Evolutionary conservation across 1,140 invertebrate species (phyloP).

Genomic region (Batillaria attramentaria): DNA sequence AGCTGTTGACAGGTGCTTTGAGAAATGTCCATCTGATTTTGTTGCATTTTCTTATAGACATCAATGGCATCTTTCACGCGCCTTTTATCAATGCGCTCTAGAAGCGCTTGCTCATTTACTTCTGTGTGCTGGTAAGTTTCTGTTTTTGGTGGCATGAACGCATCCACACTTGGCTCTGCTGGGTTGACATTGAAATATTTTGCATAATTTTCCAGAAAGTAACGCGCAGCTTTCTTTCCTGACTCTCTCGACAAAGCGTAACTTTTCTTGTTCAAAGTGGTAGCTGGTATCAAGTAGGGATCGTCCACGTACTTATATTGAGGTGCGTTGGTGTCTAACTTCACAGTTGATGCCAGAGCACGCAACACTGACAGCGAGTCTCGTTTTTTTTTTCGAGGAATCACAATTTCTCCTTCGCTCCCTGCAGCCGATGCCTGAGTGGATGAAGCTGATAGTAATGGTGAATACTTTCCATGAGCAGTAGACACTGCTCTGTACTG

Average conservation of each 20-base stretch:
- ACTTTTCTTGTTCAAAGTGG: constrained; percentile 1
- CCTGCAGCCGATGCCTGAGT: not conserved
- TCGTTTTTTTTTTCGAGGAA: constrained; percentile 25
- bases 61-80: constrained; percentile 25
- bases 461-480: not conserved
- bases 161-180: constrained; percentile 8
- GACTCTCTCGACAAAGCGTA: constrained; percentile 28
- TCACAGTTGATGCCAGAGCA: constrained; percentile 20
- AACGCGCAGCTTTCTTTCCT: constrained; percentile 20
- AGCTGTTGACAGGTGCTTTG: not conserved
- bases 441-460: not conserved
- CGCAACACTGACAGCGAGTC: constrained; percentile 9
- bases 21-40: not conserved
- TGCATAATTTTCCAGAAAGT: constrained; percentile 20
- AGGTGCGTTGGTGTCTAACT: constrained; percentile 7
- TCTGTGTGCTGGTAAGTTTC: constrained; percentile 14
- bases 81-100: constrained; percentile 25
- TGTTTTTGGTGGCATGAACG: constrained; percentile 27
- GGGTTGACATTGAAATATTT: constrained; percentile 24
- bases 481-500: not conserved
- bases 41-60: constrained; percentile 19
- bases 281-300: constrained; percentile 12
- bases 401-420: constrained; percentile 8
- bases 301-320: constrained; percentile 30
- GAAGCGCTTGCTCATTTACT: not conserved